Percentiles rank a stretch among this genome's conserved stretches.
Evolutionary conservation across 2,888 invertebrate genomes (phyloP).

Genomic region (Branchellion lobata): DNA sequence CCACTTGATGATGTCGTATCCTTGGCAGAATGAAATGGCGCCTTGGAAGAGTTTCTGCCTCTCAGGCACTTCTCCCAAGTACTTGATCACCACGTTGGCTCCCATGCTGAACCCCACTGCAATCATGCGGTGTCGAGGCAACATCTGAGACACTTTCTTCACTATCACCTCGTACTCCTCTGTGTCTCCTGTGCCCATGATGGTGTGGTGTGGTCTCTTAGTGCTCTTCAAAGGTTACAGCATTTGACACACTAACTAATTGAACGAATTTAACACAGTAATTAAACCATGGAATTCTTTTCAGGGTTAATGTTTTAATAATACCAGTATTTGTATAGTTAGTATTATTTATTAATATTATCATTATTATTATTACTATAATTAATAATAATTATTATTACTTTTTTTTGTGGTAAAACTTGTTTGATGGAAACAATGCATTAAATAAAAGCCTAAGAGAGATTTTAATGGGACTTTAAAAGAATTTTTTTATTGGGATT

Average conservation of each 20-base stretch:
- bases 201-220: not conserved
- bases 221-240: not conserved
- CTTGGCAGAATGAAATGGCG: constrained; percentile 88
- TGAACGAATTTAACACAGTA: too few species aligned
- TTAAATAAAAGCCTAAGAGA: too few species aligned
- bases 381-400: too few species aligned
- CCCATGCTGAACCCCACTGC: constrained; percentile 90
- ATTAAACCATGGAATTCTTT: too few species aligned
- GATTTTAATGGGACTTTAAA: too few species aligned
- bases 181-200: constrained; percentile 72
- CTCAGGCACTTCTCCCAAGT: constrained; percentile 75
- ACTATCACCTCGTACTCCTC: constrained; percentile 85
- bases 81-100: constrained; percentile 88
- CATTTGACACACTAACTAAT: not conserved
- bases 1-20: constrained; percentile 87
- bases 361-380: too few species aligned
- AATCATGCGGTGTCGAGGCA: constrained; percentile 75
- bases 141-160: constrained; percentile 72
- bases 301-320: too few species aligned
- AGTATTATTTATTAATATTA: too few species aligned
- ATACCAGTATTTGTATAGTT: too few species aligned
- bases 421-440: too few species aligned
- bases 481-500: too few species aligned
- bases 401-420: too few species aligned
- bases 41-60: constrained; percentile 70